Conservation (phyloP, 2,797 vertebrate genomes). For the Sebastes reedi region DNA sequence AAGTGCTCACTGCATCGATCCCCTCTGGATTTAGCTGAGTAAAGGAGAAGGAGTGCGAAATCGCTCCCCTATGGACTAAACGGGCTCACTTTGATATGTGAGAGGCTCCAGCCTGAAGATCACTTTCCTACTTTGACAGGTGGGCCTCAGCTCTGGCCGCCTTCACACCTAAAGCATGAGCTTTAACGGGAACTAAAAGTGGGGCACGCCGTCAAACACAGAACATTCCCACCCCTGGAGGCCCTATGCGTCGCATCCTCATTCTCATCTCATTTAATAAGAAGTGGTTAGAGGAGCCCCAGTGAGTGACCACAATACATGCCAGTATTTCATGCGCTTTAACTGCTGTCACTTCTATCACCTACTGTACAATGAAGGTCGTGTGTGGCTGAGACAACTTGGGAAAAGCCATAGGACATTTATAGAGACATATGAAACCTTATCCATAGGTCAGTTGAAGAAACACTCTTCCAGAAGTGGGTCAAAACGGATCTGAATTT, state of each 20-base stretch:
- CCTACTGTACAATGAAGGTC: not conserved
- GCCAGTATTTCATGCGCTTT: conserved; percentile 8
- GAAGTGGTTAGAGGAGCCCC: not conserved
- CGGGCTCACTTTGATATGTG: conserved; percentile 42
- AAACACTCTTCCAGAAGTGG: not conserved
- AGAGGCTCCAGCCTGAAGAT: conserved; percentile 35
- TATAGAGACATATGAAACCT: not conserved
- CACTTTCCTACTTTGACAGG: conserved; percentile 48
- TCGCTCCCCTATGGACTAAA: not conserved
- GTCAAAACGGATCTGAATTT: not conserved
- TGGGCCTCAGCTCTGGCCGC: conserved; percentile 18
- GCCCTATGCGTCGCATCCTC: not conserved
- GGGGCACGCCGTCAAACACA: conserved; percentile 22
- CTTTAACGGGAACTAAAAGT: conserved; percentile 51
- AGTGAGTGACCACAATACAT: not conserved
- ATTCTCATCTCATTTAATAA: not conserved
- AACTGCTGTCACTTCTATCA: conserved; percentile 6
- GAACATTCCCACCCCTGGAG: conserved; percentile 3
- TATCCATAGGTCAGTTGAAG: not conserved
- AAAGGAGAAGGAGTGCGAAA: not conserved
- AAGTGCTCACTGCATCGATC: conserved; percentile 7
- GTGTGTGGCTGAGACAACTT: not conserved
- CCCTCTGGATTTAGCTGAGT: conserved; percentile 7
- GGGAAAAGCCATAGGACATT: not conserved
- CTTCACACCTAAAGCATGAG: conserved; percentile 45